Base-by-base conservation (phyloP, 2,113 vertebrate species). In the Melanerpes aurifrons region DNA sequence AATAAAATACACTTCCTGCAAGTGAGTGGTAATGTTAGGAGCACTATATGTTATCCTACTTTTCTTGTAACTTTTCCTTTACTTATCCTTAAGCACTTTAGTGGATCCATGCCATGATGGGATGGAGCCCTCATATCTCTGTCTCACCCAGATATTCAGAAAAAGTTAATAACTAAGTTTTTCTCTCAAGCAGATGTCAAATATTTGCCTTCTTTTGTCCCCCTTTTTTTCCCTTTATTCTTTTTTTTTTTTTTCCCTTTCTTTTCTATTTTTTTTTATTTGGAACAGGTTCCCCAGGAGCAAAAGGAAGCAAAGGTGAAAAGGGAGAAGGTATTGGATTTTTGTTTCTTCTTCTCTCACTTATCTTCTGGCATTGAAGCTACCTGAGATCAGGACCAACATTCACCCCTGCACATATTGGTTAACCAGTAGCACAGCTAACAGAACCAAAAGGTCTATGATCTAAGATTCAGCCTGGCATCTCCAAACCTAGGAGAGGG, bases 301-400 rank as follows among this genome's bases (percentile, higher is more conserved):
- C 0, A 1, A 82, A 93, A 93, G 98, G 97, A 31, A 63, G 22
- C 64, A 97, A 96, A 92, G 97, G 97, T 67, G 90, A 95, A 82
- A 94, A 63, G n/a, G 97, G 97, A 74, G 7, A 9, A 97, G 93
- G 96, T 96, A 97, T 22, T 43, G 66, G 17, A 80, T 37, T 75
- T 86, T 67, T 43, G 24, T 57, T 79, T 89, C n/a, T 50, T 86
- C 15, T 78, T 91, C 22, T 77, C 8, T 66, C 17, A 28, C 25
- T 88, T 78, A 57, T 29, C 12, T 79, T 72, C 25, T 84, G 59
- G 21, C 31, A 28, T 29, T 3, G 13, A 79, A 89, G 8, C 10
- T 71, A 15, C 37, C 16, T 64, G n/a, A 70, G 26, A 40, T 29
- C 4, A 50, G 37, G 54, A 31, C 15, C 12, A 79, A 17, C 0